Evolutionary conservation across 2,797 vertebrate genomes (phyloP).

Genomic region (Erethizon dorsatum): DNA sequence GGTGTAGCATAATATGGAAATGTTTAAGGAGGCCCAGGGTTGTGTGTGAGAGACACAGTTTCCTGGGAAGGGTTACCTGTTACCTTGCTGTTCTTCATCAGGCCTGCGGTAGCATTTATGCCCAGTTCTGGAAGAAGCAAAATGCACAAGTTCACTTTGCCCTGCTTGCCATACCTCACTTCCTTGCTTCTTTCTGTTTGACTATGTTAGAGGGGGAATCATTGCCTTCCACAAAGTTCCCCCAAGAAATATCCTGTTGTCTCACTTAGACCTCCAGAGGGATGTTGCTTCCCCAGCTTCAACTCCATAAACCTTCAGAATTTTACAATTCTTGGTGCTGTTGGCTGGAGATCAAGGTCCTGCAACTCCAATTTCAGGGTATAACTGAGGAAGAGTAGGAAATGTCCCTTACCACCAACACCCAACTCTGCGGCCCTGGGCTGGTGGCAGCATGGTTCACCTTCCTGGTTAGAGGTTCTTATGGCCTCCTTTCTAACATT

Average conservation of each 20-base stretch:
- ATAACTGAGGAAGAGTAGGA: slow-evolving; percentile 15
- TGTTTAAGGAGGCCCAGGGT: not conserved
- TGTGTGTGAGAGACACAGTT: not conserved
- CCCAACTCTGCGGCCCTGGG: not conserved
- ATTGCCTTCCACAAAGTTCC: not conserved
- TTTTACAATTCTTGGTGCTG: slow-evolving; percentile 50
- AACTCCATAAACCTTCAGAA: slow-evolving; percentile 26
- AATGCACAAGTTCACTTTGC: not conserved
- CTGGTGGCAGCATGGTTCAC: not conserved
- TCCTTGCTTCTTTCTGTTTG: not conserved
- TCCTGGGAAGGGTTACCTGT: slow-evolving; percentile 6
- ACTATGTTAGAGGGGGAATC: not conserved
- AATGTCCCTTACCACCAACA: not conserved
- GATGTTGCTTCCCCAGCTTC: not conserved
- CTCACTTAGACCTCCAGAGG: not conserved
- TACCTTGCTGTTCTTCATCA: not conserved
- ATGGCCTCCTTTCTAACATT: slow-evolving; percentile 21
- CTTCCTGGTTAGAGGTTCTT: slow-evolving; percentile 16
- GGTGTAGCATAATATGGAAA: not conserved
- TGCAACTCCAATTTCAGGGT: slow-evolving; percentile 40
- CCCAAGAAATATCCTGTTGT: slow-evolving; percentile 36
- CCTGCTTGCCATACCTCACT: not conserved
- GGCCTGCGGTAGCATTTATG: not conserved
- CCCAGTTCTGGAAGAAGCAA: not conserved
- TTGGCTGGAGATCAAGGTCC: slow-evolving; percentile 37